These are phyloP conservation scores for Cephalotes varians DNA, from an alignment of 2,888 invertebrate genomes.

Conservation along the genomic window DNA sequence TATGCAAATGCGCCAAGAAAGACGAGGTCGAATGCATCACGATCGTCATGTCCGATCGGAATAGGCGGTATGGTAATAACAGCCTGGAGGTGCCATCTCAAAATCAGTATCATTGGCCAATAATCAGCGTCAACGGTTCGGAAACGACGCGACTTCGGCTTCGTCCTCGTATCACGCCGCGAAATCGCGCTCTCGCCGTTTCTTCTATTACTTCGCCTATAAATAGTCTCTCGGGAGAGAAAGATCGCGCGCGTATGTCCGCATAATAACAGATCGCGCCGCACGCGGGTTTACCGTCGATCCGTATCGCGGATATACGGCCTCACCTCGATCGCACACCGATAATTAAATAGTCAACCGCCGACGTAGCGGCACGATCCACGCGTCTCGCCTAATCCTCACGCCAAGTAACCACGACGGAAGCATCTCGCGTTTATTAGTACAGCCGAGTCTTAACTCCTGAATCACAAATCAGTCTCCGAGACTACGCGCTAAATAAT, in stretches of 20 bases:
- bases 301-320: constrained; percentile 66
- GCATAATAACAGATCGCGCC: constrained; percentile 77
- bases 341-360: constrained; percentile 75
- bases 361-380: constrained; percentile 55
- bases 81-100: constrained; percentile 38
- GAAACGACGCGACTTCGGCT: constrained; percentile 56
- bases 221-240: constrained; percentile 70
- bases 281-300: constrained; percentile 70
- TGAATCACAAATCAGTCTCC: background rate
- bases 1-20: constrained; percentile 11
- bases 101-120: constrained; percentile 72
- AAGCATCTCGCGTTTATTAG: background rate
- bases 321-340: constrained; percentile 68
- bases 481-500: background rate
- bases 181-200: constrained; percentile 47
- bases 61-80: constrained; percentile 55
- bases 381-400: constrained; percentile 61
- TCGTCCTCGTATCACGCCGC: constrained; percentile 57
- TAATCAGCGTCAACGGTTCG: constrained; percentile 70
- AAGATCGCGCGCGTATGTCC: constrained; percentile 39
- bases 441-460: background rate
- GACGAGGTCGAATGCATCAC: constrained; percentile 31
- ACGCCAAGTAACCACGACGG: background rate
- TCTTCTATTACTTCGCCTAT: constrained; percentile 62
- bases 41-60: constrained; percentile 31